phyloP scores from a whole-genome alignment of 2,888 invertebrate genomes.

The Thecophora atra region DNA sequence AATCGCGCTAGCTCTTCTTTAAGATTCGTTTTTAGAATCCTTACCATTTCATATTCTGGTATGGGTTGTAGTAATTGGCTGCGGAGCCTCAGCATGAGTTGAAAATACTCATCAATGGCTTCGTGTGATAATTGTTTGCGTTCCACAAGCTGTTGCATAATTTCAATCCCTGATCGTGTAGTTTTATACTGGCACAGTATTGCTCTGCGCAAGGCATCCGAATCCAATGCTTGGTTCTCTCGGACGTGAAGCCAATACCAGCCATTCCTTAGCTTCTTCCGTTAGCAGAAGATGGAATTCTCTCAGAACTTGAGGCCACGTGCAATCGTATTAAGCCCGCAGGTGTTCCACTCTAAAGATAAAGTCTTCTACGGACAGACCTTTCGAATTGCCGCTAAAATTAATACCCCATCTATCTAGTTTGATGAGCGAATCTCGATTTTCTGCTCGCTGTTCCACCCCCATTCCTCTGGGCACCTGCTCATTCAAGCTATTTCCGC shows the following conservation, averaged over 20 bases:
- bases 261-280: slow-evolving; percentile 1
- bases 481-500: background rate
- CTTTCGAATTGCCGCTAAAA: background rate
- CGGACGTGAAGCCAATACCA: slow-evolving; percentile 19
- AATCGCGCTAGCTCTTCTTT: background rate
- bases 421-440: no score
- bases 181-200: no score
- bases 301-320: slow-evolving; percentile 1
- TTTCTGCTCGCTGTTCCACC: background rate
- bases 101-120: slow-evolving; percentile 28
- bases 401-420: slow-evolving; percentile 6
- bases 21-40: slow-evolving; percentile 31
- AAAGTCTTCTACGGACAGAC: slow-evolving; percentile 13
- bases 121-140: slow-evolving; percentile 12
- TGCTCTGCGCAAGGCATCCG: background rate
- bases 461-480: background rate
- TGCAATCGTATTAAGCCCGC: background rate
- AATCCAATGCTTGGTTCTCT: no score
- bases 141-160: background rate
- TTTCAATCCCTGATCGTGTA: no score
- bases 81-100: background rate
- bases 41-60: slow-evolving; percentile 8
- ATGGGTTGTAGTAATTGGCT: background rate
- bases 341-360: slow-evolving; percentile 7
- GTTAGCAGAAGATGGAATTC: slow-evolving; percentile 7